These are phyloP conservation scores for Marisa cornuarietis DNA, from an alignment of 1,140 invertebrate genomes.

Conservation along the genomic window DNA sequence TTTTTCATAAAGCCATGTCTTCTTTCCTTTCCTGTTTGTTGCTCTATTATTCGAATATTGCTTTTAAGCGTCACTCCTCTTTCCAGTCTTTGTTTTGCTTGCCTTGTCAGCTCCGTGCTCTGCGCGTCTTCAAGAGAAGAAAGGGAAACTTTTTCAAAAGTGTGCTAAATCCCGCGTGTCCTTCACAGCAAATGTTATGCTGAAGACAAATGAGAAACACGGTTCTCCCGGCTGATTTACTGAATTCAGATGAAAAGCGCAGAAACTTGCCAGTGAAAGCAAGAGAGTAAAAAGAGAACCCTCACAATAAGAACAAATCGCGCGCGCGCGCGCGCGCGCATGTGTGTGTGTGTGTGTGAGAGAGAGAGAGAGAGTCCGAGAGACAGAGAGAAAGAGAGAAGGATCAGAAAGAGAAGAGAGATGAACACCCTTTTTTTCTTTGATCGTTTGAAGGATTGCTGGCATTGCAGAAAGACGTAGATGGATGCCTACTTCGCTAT, in stretches of 20 bases:
- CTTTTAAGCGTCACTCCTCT: neutral
- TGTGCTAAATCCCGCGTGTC: neutral
- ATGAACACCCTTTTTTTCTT: too few species aligned
- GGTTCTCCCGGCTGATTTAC: too few species aligned
- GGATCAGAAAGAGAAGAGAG: too few species aligned
- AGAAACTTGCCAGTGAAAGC: constrained; percentile 2
- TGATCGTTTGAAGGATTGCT: too few species aligned
- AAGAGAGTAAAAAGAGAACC: neutral
- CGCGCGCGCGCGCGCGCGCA: constrained; percentile 1
- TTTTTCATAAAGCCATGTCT: neutral
- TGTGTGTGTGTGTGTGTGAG: neutral
- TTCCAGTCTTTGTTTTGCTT: neutral
- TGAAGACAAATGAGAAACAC: neutral
- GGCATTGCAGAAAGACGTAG: too few species aligned
- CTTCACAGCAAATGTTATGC: neutral
- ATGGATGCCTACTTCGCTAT: too few species aligned
- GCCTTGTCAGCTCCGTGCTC: neutral
- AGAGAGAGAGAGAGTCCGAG: neutral
- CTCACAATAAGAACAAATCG: neutral
- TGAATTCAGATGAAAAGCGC: neutral
- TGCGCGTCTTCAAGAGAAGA: neutral
- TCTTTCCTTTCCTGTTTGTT: neutral
- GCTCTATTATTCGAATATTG: neutral
- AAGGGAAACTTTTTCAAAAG: neutral
- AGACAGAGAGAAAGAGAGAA: too few species aligned